These are phyloP conservation scores for Puma concolor DNA, from an alignment of 2,113 vertebrate species.

Conservation along the genomic window DNA sequence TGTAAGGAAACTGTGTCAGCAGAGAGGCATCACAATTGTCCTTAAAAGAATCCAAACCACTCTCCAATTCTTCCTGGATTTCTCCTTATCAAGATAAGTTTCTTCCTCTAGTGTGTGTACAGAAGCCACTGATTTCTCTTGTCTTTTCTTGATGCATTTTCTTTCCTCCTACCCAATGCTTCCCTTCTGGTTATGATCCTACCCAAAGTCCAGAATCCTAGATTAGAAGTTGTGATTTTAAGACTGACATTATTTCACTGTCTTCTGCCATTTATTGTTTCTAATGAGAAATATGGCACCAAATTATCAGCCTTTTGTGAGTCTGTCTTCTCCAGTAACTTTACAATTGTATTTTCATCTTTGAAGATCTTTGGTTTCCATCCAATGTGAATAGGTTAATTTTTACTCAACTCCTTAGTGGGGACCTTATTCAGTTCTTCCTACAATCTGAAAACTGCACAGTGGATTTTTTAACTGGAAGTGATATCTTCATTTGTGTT, in stretches of 20 bases:
- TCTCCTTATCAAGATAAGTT: background rate
- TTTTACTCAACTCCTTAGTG: background rate
- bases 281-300: background rate
- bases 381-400: background rate
- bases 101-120: background rate
- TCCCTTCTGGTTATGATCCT: background rate
- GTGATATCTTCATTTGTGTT: background rate
- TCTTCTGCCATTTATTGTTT: background rate
- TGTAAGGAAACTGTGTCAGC: background rate
- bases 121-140: background rate
- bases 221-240: background rate
- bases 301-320: background rate
- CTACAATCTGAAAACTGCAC: background rate
- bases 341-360: background rate
- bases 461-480: background rate
- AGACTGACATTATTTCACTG: background rate
- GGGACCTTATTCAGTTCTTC: background rate
- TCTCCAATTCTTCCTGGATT: background rate
- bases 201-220: background rate
- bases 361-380: background rate
- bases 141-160: background rate
- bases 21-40: background rate
- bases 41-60: background rate
- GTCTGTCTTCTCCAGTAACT: background rate
- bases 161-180: background rate